Evolutionary conservation across 2,888 invertebrate species (phyloP), one percentile per base, ranked within the genome.

Genomic region (Brachylomia viminalis): DNA sequence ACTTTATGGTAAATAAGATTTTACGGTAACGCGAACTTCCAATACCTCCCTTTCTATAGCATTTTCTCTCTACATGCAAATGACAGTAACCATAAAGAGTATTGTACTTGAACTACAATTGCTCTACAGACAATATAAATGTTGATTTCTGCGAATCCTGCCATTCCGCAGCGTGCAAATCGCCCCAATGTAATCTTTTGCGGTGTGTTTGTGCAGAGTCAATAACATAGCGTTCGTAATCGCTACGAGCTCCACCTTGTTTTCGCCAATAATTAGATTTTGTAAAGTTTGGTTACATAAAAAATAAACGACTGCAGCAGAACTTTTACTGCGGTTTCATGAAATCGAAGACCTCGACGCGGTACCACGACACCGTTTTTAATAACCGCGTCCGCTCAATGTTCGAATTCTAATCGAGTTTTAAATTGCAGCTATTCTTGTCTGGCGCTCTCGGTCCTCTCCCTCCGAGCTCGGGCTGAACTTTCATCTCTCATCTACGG

Each of bases 401-500:
- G 92, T 94, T 95, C 94, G 92, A 95, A 96, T 96, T 95, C 94
- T 95, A 96, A 96, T 96, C 95, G 95, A 96, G 93, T 96, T 96
- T 96, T 96, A 96, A 96, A 96, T 96, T 96, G 96, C 95, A 95
- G 94, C 93, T 93, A 96, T 96, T 96, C 95, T 95, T 94, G 94
- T 95, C 94, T 95, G 93, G 92, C 94, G 93, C 92, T 93, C 91
- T 91, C 91, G 72, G 38, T 79, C 68, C 78, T 86, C 92, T 88
- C 91, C 90, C 87, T 88, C 89, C 86, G 86, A 85, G 87, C 80
- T 89, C 84, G 77, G 86, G 82, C 90, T 94, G 93, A 96, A 95
- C 94, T 95, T 95, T 95, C 95, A 92, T 94, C 93, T 94, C 92
- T 92, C 92, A 92, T 93, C 95, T 89, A 88, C 92, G 90, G 91